Evolutionary conservation across 2,113 vertebrate genomes (phyloP).

Genomic region (Leptocoma aspasia): DNA sequence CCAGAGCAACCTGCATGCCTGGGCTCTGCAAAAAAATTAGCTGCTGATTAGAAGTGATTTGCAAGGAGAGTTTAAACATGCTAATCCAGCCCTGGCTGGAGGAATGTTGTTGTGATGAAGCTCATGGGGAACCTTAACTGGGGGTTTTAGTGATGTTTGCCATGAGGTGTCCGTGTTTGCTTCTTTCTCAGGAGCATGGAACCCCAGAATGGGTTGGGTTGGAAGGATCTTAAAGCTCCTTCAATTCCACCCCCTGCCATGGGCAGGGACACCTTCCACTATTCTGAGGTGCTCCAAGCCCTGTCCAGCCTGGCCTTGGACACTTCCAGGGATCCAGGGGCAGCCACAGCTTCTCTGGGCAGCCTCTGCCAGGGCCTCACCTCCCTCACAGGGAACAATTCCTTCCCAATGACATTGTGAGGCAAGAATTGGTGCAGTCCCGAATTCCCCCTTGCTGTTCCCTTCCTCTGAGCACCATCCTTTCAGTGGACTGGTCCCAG

Average conservation of each 20-base stretch:
- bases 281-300: accelerated
- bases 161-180: neutral
- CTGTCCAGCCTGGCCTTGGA: accelerated
- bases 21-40: neutral
- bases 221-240: neutral
- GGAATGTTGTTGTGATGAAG: neutral
- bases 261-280: neutral
- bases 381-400: neutral
- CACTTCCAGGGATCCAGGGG: neutral
- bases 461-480: neutral
- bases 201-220: neutral
- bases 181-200: neutral
- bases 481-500: neutral
- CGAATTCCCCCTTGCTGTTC: neutral
- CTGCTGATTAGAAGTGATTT: conserved; percentile 31
- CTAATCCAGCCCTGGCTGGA: neutral
- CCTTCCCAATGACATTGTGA: neutral
- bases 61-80: conserved; percentile 1
- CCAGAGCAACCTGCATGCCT: neutral
- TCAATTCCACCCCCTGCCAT: neutral
- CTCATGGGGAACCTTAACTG: neutral
- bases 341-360: neutral
- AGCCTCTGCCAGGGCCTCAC: accelerated
- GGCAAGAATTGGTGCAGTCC: neutral
- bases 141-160: neutral